Base-by-base conservation (phyloP, 2,888 invertebrate genomes). In the Pseudococcus jackbeardsleyi region DNA sequence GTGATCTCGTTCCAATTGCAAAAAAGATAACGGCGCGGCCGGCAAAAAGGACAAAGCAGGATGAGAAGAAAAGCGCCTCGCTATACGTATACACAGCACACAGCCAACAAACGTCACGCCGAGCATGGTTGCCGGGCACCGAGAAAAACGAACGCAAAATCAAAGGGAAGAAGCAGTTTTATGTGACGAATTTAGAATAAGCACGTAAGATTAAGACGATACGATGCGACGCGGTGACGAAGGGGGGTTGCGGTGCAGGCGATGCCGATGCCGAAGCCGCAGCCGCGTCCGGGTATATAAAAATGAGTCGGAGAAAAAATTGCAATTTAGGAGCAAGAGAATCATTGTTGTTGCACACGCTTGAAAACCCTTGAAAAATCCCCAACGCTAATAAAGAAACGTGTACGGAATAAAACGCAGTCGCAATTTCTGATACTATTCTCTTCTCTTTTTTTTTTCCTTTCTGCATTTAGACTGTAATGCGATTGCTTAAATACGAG, bases 291-390 rank as follows among this genome's bases (percentile, higher is more conserved):
- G n/a, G 77, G 77, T 54, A 54, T 77, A 77, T 77, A 77, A 77
- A 33, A 77, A 77, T 77, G 42, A 77, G 77, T 42, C 42, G 33
- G 17, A 26, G 77, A 33, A 77, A 77, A 77, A 77, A 77, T 77
- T 77, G 77, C 77, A 77, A 77, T 77, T 77, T 77, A 77, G 77
- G 77, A 77, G 77, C 77, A 42, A 68, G 68, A 68, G 68, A 77
- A 42, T 77, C 77, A 77, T 77, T 77, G 77, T 77, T 77, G 77
- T 77, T 77, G 77, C 77, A 77, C 77, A 77, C 77, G 77, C 77
- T 77, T 77, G 39, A 77, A 77, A 77, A 77, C 77, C 77, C 42
- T 77, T 77, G 68, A 77, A 77, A 77, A 77, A 77, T 77, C 77
- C 77, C 77, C 26, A 77, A 77, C 77, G 77, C 77, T 77, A 77